Conservation (phyloP, 2,797 vertebrate species). For the Pipistrellus pygmaeus region DNA sequence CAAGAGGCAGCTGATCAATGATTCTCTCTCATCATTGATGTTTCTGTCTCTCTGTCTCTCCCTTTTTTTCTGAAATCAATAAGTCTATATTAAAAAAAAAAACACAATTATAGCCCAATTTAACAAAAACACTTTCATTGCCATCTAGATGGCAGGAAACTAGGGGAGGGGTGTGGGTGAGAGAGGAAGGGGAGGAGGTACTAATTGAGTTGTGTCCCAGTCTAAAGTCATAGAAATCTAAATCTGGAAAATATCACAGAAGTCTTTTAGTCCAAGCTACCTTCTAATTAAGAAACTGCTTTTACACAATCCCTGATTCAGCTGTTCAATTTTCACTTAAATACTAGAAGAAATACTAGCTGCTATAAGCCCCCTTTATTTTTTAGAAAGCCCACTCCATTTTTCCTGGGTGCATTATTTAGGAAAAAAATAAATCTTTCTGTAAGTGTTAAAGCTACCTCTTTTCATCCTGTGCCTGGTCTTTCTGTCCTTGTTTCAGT, state of each 20-base stretch:
- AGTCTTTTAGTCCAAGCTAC: not conserved
- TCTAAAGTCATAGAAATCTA: slow-evolving; percentile 31
- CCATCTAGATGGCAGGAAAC: slow-evolving; percentile 2
- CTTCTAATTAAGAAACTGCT: slow-evolving; percentile 14
- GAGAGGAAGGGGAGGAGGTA: no score
- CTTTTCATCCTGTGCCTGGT: not conserved
- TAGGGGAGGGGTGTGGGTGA: not conserved
- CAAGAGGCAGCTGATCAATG: no score
- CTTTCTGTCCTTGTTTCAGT: not conserved
- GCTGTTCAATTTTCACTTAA: not conserved
- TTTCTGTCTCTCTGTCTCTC: no score
- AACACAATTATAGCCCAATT: no score
- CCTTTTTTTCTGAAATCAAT: no score
- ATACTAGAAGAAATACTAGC: not conserved
- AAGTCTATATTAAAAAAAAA: no score
- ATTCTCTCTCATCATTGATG: no score
- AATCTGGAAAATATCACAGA: not conserved
- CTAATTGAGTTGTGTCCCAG: not conserved
- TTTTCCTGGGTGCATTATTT: not conserved
- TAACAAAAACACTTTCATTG: not conserved
- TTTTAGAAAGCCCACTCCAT: slow-evolving; percentile 24
- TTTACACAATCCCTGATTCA: not conserved
- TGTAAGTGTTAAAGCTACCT: not conserved
- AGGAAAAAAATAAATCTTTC: slow-evolving; percentile 23
- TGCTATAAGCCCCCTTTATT: not conserved